phyloP scores from a whole-genome alignment of 2,888 invertebrate genomes.

The Dexiosoma caninum region DNA sequence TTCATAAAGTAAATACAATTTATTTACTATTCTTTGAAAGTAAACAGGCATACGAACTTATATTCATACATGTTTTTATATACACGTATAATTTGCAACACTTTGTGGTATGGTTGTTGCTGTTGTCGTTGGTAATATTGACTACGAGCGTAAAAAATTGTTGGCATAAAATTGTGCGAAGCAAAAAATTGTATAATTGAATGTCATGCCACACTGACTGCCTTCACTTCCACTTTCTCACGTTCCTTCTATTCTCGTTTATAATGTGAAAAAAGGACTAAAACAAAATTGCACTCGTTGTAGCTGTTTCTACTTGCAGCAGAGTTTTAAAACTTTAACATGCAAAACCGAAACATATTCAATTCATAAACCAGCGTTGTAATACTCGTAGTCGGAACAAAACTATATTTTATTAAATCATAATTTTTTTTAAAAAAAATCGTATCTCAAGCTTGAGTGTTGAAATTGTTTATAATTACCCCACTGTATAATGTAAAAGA shows the following conservation, averaged over 20 bases:
- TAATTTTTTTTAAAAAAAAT: too few species aligned
- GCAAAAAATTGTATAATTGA: conserved; percentile 53
- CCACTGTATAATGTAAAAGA: too few species aligned
- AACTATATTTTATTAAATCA: too few species aligned
- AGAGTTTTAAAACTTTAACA: neutral
- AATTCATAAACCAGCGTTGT: too few species aligned
- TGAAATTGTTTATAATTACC: too few species aligned
- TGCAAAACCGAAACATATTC: too few species aligned
- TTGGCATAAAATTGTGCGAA: conserved; percentile 49
- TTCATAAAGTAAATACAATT: conserved; percentile 62
- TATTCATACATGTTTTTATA: neutral
- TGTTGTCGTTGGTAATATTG: neutral
- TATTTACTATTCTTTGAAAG: conserved; percentile 65
- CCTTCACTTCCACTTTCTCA: conserved; percentile 19
- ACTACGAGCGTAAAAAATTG: conserved; percentile 39
- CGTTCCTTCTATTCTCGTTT: neutral
- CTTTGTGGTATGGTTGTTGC: conserved; percentile 5
- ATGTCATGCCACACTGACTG: conserved; percentile 60
- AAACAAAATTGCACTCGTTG: conserved; percentile 2
- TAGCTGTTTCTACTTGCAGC: conserved; percentile 10
- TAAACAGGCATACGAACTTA: conserved; percentile 34
- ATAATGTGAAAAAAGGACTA: neutral
- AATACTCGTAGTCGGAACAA: too few species aligned
- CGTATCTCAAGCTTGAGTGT: too few species aligned
- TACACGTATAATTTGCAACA: conserved; percentile 38